phyloP scores from a whole-genome alignment of 1,140 invertebrate species.

The Hycleus cichorii region DNA sequence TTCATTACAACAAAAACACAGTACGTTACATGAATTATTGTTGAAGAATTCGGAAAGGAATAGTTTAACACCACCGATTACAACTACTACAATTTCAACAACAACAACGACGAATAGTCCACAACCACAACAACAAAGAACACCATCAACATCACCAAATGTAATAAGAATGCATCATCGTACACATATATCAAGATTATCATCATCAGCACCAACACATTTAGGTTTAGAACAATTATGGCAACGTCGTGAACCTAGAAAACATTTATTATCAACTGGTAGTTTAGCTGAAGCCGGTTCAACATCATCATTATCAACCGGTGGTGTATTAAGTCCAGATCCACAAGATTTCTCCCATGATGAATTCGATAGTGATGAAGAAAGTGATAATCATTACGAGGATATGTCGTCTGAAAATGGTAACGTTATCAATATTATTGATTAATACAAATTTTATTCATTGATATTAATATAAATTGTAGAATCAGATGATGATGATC shows the following conservation, averaged over 20 bases:
- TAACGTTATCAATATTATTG: slow-evolving; percentile 26
- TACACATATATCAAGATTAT: slow-evolving; percentile 55
- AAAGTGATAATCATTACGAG: slow-evolving; percentile 78
- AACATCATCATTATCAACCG: slow-evolving; percentile 77
- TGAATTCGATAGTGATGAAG: slow-evolving; percentile 65
- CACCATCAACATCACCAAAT: slow-evolving; percentile 13
- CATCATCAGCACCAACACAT: slow-evolving; percentile 77
- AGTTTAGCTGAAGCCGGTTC: slow-evolving; percentile 78
- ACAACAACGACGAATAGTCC: background rate
- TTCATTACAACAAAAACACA: slow-evolving; percentile 44
- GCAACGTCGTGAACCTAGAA: slow-evolving; percentile 74
- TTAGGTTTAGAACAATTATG: slow-evolving; percentile 75
- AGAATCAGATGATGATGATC: slow-evolving; percentile 68
- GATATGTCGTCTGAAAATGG: slow-evolving; percentile 77
- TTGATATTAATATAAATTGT: background rate
- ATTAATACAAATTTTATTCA: background rate
- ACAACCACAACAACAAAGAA: background rate
- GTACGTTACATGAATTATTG: slow-evolving; percentile 57
- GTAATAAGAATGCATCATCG: slow-evolving; percentile 27
- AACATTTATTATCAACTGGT: slow-evolving; percentile 78
- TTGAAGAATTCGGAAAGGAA: slow-evolving; percentile 41
- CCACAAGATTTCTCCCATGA: slow-evolving; percentile 74
- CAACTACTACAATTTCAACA: background rate
- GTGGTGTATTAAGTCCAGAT: slow-evolving; percentile 74
- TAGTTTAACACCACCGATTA: slow-evolving; percentile 22